These are phyloP conservation scores for Tauraco hartlaubi DNA, from an alignment of 2,797 vertebrate species.

Conservation along the genomic window DNA sequence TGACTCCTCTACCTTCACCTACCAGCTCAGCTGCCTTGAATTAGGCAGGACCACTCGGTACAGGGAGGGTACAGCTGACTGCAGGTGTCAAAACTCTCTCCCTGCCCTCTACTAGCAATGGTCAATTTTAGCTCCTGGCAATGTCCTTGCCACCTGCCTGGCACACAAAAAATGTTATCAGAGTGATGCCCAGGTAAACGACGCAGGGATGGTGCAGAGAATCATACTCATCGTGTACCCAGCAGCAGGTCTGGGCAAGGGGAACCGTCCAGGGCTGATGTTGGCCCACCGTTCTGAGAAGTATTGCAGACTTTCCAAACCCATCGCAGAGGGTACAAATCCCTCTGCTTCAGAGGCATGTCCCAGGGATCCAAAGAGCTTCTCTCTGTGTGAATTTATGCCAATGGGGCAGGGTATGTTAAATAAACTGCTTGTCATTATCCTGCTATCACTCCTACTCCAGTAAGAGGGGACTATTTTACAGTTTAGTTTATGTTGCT, in stretches of 20 bases:
- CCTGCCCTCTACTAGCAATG: neutral
- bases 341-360: neutral
- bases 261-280: accelerated
- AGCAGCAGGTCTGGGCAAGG: neutral
- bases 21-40: neutral
- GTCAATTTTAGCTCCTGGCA: neutral
- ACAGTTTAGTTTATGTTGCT: neutral
- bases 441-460: neutral
- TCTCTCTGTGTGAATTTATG: neutral
- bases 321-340: neutral
- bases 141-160: neutral
- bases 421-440: conserved; percentile 12
- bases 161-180: neutral
- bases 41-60: neutral
- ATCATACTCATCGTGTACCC: neutral
- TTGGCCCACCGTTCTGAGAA: neutral
- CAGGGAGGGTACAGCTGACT: neutral
- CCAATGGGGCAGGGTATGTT: neutral
- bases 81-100: neutral
- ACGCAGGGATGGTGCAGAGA: neutral
- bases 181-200: neutral
- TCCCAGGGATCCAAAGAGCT: neutral
- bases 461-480: neutral
- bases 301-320: neutral
- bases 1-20: neutral